Conservation (phyloP, 2,113 vertebrate genomes). For the Phalacrocorax carbo region DNA sequence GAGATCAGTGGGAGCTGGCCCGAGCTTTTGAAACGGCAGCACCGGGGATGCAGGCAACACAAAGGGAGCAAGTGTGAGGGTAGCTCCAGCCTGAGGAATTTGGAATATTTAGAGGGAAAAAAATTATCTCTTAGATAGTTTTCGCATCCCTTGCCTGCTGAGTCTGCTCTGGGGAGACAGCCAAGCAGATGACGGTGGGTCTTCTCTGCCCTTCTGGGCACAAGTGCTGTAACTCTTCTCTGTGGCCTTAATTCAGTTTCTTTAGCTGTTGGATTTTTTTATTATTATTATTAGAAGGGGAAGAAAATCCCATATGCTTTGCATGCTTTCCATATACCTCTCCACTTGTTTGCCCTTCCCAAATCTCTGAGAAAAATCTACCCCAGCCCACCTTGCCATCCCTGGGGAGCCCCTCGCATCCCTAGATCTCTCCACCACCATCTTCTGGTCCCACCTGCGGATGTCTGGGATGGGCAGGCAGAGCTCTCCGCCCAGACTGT, state of each 20-base stretch:
- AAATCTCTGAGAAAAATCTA: background rate
- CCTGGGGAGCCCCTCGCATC: background rate
- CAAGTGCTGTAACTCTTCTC: background rate
- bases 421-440: accelerated
- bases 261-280: background rate
- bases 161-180: background rate
- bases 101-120: background rate
- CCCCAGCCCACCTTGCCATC: too few relatives aligned
- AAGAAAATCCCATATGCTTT: accelerated
- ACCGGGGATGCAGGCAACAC: background rate
- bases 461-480: background rate
- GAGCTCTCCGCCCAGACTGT: background rate
- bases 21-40: background rate
- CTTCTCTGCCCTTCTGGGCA: background rate
- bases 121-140: background rate
- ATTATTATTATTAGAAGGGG: background rate
- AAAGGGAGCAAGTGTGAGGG: background rate
- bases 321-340: background rate
- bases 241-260: background rate
- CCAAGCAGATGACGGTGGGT: background rate
- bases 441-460: background rate
- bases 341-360: background rate
- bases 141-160: background rate
- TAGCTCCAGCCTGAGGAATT: background rate
- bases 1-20: background rate